phyloP scores from a whole-genome alignment of 2,113 vertebrate genomes.

The Heterochromis multidens region DNA sequence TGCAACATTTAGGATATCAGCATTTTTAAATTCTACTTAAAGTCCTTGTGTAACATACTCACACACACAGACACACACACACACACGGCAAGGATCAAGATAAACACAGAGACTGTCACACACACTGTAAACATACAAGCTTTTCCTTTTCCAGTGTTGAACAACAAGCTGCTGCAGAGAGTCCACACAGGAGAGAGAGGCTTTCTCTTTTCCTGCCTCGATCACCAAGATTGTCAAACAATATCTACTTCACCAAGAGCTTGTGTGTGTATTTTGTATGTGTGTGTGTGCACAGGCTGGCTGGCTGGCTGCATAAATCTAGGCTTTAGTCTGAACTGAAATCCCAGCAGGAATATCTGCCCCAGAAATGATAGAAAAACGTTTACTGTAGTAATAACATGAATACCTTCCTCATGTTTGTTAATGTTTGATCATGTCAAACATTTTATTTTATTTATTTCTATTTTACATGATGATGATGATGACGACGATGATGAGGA shows the following conservation, averaged over 20 bases:
- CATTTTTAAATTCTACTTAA: background rate
- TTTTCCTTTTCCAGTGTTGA: conserved; percentile 28
- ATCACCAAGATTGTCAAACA: conserved; percentile 30
- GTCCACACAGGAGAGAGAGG: background rate
- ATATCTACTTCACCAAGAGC: background rate
- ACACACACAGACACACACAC: background rate
- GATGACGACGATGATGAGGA: too few species aligned
- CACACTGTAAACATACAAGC: conserved; percentile 15
- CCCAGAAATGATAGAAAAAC: background rate
- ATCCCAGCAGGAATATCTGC: background rate
- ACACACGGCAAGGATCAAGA: background rate
- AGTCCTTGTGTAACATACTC: background rate
- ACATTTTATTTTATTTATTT: background rate
- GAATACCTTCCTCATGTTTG: background rate
- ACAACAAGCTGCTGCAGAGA: conserved; percentile 29
- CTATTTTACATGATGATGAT: too few species aligned
- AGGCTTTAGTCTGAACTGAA: background rate
- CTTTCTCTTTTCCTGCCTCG: background rate
- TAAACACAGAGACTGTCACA: background rate
- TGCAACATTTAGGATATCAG: background rate
- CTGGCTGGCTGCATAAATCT: background rate
- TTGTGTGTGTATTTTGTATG: background rate
- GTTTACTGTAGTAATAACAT: background rate
- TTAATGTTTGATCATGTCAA: background rate
- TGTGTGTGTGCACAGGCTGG: background rate